phyloP scores from a whole-genome alignment of 2,113 vertebrate species.

The Lophura nycthemera region DNA sequence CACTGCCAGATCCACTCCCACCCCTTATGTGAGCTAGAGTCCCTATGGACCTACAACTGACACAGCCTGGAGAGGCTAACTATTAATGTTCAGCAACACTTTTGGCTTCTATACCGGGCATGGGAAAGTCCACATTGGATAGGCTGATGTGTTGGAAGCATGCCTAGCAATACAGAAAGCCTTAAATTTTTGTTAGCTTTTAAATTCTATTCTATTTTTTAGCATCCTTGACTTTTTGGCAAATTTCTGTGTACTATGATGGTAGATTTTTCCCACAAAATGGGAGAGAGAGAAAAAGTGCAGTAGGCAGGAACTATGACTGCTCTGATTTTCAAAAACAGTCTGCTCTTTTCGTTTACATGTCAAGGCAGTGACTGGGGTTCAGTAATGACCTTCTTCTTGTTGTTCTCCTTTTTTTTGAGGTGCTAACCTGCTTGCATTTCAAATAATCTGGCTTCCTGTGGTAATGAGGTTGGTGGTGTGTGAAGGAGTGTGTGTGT shows the following conservation, averaged over 20 bases:
- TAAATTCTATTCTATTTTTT: constrained; percentile 25
- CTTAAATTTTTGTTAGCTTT: neutral
- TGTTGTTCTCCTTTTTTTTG: neutral
- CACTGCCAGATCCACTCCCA: constrained; percentile 43
- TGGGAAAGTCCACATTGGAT: constrained; percentile 57
- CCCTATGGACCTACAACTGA: constrained; percentile 29
- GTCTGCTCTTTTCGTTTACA: neutral
- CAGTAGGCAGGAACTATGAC: neutral
- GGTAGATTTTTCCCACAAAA: constrained; percentile 28
- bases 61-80: constrained; percentile 20
- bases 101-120: constrained; percentile 46
- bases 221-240: constrained; percentile 14
- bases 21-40: constrained; percentile 6
- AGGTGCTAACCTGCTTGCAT: neutral
- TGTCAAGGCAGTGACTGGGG: neutral
- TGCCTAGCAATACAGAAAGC: constrained; percentile 62
- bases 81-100: constrained; percentile 60
- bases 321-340: neutral
- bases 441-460: neutral
- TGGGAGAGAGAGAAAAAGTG: neutral
- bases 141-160: constrained; percentile 27
- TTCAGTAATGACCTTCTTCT: no score
- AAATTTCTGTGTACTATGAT: neutral
- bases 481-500: neutral
- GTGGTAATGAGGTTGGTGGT: neutral